Base-by-base conservation (phyloP, 2,113 vertebrate species). In the Corydoras maculifer region DNA sequence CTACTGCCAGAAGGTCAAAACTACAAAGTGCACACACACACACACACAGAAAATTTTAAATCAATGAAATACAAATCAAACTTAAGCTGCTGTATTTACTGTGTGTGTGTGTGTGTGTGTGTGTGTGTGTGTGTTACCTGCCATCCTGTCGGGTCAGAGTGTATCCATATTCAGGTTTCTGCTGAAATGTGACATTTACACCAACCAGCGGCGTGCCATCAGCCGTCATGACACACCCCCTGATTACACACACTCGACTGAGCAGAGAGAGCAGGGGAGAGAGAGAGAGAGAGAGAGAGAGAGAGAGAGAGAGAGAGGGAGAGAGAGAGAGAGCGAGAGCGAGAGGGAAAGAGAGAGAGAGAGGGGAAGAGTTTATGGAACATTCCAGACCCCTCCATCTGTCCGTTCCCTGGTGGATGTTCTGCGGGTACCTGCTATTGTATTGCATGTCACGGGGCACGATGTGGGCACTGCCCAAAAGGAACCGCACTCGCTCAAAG, bases 61-160 rank as follows among this genome's bases (percentile, higher is more conserved):
- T 43, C 35, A 43, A 25, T 25, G 18, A 25, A 25, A 25, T 25
- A 25, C 18, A 25, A 25, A 25, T 25, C 18, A 25, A 25, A 25
- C 18, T 25, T 1, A 25, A 25, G 18, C 18, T 25, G 18, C 18
- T 25, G 18, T 25, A 25, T 25, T 43, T 43, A 43, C 35, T 1
- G 35, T 43, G 7, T 43, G 7, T 43, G 35, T n/a, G 8, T 50
- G 58, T 76, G 8, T 65, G 32, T 66, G 35, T 62, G 62, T 49
- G 30, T 69, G 13, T 77, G 15, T 77, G 58, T 68, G 51, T 63
- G 71, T 14, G 62, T 32, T 85, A 98, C 96, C 95, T 97, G 76
- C 97, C 96, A 70, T 99, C 97, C 79, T 97, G 95, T 2, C 97
- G 90, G 50, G 94, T 99, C 87, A 98, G 91, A 15, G 95, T 98